These are phyloP conservation scores for Glaucopsyche alexis DNA, from an alignment of 2,888 invertebrate species.

Conservation along the genomic window DNA sequence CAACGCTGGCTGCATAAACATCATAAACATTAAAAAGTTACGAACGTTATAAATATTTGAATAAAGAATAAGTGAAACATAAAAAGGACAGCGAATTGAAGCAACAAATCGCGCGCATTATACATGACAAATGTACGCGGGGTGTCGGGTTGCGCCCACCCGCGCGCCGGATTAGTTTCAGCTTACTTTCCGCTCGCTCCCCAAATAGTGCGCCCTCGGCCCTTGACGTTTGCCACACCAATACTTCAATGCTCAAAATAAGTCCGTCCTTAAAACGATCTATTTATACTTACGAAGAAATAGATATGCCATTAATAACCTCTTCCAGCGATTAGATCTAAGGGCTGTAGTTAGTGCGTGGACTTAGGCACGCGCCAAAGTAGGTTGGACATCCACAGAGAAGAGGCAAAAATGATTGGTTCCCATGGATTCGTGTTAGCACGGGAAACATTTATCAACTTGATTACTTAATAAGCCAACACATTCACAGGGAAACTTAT, in stretches of 20 bases:
- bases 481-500: background rate
- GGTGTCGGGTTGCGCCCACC: constrained; percentile 76
- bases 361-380: background rate
- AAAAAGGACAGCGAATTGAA: constrained; percentile 66
- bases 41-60: constrained; percentile 63
- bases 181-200: constrained; percentile 68
- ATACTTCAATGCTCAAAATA: constrained; percentile 49
- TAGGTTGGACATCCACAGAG: no score
- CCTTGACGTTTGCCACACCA: constrained; percentile 63
- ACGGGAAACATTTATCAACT: background rate
- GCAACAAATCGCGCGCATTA: constrained; percentile 80
- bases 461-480: background rate
- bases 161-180: constrained; percentile 71
- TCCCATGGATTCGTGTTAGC: background rate
- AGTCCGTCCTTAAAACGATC: constrained; percentile 39
- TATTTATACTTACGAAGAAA: constrained; percentile 40
- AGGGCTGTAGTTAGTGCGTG: background rate
- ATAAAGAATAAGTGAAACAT: constrained; percentile 71
- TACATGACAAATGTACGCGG: constrained; percentile 78
- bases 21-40: constrained; percentile 65
- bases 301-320: constrained; percentile 33
- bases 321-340: background rate
- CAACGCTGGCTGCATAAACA: constrained; percentile 45
- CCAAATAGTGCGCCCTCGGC: constrained; percentile 67
- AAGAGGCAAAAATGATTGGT: background rate